These are phyloP conservation scores for Aphis craccivora DNA, from an alignment of 1,140 invertebrate genomes.

Conservation along the genomic window DNA sequence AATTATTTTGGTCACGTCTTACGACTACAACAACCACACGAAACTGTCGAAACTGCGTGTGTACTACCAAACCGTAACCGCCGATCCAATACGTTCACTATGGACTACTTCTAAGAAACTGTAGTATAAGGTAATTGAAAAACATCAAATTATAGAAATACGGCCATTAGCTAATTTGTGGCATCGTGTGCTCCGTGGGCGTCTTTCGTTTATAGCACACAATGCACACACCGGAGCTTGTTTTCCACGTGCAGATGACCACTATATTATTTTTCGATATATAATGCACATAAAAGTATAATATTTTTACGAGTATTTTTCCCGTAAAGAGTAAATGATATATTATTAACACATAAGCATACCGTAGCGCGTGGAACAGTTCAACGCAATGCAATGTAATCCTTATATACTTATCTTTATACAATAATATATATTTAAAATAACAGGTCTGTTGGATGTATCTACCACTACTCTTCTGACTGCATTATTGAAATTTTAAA, in stretches of 20 bases:
- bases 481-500: too few species aligned
- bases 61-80: neutral
- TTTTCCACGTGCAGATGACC: neutral
- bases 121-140: constrained; percentile 28
- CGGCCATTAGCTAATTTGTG: constrained; percentile 30
- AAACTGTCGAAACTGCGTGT: neutral
- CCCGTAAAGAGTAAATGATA: too few species aligned
- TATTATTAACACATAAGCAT: too few species aligned
- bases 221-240: neutral
- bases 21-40: neutral
- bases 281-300: neutral
- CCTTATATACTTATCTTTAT: too few species aligned
- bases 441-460: too few species aligned
- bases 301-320: neutral
- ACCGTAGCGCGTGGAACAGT: too few species aligned
- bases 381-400: too few species aligned
- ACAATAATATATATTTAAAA: too few species aligned
- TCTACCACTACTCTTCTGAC: too few species aligned
- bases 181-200: neutral
- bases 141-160: constrained; percentile 38
- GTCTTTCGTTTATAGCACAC: neutral
- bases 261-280: neutral
- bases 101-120: neutral
- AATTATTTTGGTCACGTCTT: constrained; percentile 17
- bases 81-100: neutral